Base-by-base conservation (phyloP, 2,113 vertebrate genomes). In the Dasyprocta punctata region DNA sequence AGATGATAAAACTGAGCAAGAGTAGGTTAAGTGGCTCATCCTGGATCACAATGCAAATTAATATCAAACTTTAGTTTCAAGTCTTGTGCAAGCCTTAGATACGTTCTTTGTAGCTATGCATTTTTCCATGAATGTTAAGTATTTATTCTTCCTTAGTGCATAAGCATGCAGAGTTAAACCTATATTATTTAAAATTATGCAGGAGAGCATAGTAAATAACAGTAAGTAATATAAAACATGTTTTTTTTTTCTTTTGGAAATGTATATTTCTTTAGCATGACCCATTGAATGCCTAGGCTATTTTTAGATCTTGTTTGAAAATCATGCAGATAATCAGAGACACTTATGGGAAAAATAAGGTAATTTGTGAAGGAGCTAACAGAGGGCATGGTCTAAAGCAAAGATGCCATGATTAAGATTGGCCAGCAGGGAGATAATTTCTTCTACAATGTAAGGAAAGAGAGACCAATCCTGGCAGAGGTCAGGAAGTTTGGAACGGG, bases 11-110 rank as follows among this genome's bases (percentile, higher is more conserved):
- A 80, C 30, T 9, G 12, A 80, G 77, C 77, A 78, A 33, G 65
- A 65, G 26, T 54, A 58, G 75, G 65, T 30, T 52, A 82, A 61
- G 26, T 69, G 73, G 49, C 47, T 94, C 47, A n/a, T 88, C 49
- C 44, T 73, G 12, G 52, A 69, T 94, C 73, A 61, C 58, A 86
- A 73, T 83, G 52, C 49, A 94, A 89, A 54, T 92, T 67, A 88
- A 67, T 75, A 73, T 65, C 80, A 89, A 86, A 75, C 73, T 65
- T 90, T 49, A 28, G 49, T 81, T 89, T 73, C 47, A 49, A 30
- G 56, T 75, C 81, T 54, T 69, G 7, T 49, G 33, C 47, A n/a
- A 87, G 82, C 58, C 73, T 86, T 82, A 41, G 63, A 33, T 89
- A 19, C 86, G 49, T 86, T 63, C 85, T 56, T 22, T 33, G 26